Conservation (phyloP, 1,140 invertebrate species). For the Macrocentrus cingulum region DNA sequence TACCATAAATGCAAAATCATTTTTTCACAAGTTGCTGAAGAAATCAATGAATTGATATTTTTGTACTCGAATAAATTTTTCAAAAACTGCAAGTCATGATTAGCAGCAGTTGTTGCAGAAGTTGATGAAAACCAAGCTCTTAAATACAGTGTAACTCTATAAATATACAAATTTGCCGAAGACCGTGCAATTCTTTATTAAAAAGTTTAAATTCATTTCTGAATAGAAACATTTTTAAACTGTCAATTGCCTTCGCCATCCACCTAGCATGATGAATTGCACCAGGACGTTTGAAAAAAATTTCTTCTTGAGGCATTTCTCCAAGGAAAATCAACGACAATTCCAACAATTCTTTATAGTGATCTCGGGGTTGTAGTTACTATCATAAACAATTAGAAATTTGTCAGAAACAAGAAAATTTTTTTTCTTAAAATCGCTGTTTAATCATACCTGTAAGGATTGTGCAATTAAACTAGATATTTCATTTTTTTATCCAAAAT, state of each 20-base stretch:
- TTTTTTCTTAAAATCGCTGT: not conserved
- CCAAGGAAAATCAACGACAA: not conserved
- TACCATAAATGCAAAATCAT: too few relatives aligned
- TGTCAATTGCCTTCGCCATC: slow-evolving; percentile 2
- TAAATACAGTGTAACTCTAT: not conserved
- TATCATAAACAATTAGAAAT: not conserved
- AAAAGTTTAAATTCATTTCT: not conserved
- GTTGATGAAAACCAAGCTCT: not conserved
- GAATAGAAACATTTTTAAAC: slow-evolving; percentile 13
- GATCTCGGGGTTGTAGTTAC: slow-evolving; percentile 4
- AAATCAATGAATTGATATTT: too few relatives aligned
- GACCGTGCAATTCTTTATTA: not conserved
- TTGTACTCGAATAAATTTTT: slow-evolving; percentile 1
- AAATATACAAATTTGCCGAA: not conserved
- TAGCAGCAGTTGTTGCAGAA: not conserved
- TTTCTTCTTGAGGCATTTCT: not conserved
- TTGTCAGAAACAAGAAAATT: not conserved
- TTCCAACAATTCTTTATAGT: slow-evolving; percentile 5
- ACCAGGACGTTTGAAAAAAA: not conserved
- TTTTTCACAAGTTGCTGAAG: too few relatives aligned
- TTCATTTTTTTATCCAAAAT: too few relatives aligned
- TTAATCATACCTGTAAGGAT: not conserved
- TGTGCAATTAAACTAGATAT: too few relatives aligned
- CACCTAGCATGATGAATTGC: slow-evolving; percentile 10
- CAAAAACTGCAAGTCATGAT: not conserved